Conservation (phyloP, 1,140 invertebrate species). For the Laupala kohalensis region DNA sequence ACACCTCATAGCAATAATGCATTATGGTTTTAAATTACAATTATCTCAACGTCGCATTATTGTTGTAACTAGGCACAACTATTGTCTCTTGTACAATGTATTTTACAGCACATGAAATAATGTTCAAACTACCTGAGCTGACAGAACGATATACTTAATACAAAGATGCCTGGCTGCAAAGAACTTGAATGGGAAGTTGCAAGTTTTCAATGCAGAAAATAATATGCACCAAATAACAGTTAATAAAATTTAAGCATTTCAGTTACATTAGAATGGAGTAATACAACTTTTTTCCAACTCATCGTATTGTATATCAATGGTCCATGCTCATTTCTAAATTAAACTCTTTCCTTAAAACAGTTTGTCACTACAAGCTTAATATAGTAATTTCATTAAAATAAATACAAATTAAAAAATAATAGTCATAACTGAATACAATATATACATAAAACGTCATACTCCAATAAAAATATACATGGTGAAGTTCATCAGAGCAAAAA, state of each 20-base stretch:
- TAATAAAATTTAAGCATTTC: neutral
- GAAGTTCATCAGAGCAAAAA: too few relatives aligned
- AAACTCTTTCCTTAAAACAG: too few relatives aligned
- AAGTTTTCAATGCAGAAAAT: neutral
- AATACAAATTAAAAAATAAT: too few relatives aligned
- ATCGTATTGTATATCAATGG: neutral
- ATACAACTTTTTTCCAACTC: neutral
- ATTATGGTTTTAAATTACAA: neutral
- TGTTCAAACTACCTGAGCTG: neutral
- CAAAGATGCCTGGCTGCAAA: neutral
- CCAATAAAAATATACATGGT: too few relatives aligned
- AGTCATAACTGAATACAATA: too few relatives aligned
- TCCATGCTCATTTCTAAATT: too few relatives aligned
- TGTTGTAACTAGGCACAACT: neutral
- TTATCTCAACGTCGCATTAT: neutral
- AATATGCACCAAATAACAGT: neutral
- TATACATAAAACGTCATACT: too few relatives aligned
- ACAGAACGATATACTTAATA: neutral
- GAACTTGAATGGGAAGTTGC: neutral
- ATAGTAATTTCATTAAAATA: too few relatives aligned
- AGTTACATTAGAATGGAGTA: neutral
- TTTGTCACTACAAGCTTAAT: too few relatives aligned
- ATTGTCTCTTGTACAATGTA: neutral
- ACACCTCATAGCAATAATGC: neutral
- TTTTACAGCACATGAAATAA: neutral